Conservation (phyloP, 2,888 invertebrate genomes). For the Acronicta psi region DNA sequence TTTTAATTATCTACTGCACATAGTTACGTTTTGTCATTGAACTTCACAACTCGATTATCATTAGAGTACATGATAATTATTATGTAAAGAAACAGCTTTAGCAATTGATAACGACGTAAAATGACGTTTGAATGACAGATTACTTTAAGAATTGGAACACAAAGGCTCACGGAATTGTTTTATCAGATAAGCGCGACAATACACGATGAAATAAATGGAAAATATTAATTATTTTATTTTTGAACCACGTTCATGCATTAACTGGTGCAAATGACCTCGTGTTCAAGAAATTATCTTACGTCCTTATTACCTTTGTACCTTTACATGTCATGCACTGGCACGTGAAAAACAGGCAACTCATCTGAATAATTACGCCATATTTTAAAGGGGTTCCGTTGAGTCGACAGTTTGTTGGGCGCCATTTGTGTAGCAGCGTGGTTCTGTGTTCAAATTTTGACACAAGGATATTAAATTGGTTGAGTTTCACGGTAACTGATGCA, state of each 20-base stretch:
- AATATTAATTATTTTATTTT: constrained; percentile 11
- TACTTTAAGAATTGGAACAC: constrained; percentile 34
- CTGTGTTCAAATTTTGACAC: no score
- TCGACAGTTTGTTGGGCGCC: no score
- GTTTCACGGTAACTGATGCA: no score
- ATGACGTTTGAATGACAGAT: constrained; percentile 40
- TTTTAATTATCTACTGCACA: background rate
- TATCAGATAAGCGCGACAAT: constrained; percentile 39
- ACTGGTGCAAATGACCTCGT: background rate
- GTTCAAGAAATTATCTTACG: no score
- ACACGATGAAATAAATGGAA: background rate
- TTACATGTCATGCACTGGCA: no score
- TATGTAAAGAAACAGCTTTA: constrained; percentile 19
- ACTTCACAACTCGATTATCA: constrained; percentile 35
- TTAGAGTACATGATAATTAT: constrained; percentile 23
- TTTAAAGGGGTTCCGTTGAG: no score
- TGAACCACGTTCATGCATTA: constrained; percentile 3
- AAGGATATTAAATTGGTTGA: no score
- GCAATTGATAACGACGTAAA: constrained; percentile 14
- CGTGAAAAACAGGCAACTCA: no score
- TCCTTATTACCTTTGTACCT: no score
- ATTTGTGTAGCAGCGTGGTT: no score
- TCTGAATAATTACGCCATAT: no score
- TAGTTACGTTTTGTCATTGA: constrained; percentile 38
- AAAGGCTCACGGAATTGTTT: constrained; percentile 41